These are phyloP conservation scores for Metacarcinus magister DNA, from an alignment of 2,888 invertebrate genomes.

Conservation along the genomic window DNA sequence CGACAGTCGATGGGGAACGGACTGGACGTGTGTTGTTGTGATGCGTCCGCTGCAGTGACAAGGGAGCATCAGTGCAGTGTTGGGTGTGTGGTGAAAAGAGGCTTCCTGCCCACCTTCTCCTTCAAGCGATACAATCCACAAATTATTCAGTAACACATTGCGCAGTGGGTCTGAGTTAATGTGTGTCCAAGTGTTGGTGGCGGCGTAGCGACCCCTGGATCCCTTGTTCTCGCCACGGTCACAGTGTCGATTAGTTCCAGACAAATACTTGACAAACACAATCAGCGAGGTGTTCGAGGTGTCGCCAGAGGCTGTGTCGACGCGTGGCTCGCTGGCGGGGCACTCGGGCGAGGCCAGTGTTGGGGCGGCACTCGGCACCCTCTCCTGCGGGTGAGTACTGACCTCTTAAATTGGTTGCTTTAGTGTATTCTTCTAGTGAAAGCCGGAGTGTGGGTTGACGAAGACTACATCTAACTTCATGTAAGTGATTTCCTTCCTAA, in stretches of 20 bases:
- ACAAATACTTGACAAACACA: neutral
- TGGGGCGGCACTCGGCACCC: neutral
- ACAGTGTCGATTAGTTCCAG: neutral
- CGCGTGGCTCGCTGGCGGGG: conserved; percentile 46
- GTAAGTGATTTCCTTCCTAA: neutral
- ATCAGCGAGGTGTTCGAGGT: conserved; percentile 1
- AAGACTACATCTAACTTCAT: neutral
- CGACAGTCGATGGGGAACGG: conserved; percentile 40
- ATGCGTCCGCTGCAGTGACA: neutral
- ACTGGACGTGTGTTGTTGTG: conserved; percentile 58
- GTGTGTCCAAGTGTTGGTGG: conserved; percentile 26
- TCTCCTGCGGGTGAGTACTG: conserved; percentile 32
- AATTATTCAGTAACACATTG: neutral
- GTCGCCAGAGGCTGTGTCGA: conserved; percentile 35
- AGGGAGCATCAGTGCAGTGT: neutral
- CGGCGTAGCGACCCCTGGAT: neutral
- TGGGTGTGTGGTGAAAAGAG: neutral
- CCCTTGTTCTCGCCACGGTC: neutral
- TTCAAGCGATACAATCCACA: neutral
- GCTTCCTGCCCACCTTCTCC: neutral
- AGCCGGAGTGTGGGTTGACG: neutral
- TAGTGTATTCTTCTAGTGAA: neutral
- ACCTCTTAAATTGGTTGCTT: neutral
- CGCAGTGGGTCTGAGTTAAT: neutral
- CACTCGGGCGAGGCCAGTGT: conserved; percentile 37